Base-by-base conservation (phyloP, 2,888 invertebrate species). In the Hyalella azteca region DNA sequence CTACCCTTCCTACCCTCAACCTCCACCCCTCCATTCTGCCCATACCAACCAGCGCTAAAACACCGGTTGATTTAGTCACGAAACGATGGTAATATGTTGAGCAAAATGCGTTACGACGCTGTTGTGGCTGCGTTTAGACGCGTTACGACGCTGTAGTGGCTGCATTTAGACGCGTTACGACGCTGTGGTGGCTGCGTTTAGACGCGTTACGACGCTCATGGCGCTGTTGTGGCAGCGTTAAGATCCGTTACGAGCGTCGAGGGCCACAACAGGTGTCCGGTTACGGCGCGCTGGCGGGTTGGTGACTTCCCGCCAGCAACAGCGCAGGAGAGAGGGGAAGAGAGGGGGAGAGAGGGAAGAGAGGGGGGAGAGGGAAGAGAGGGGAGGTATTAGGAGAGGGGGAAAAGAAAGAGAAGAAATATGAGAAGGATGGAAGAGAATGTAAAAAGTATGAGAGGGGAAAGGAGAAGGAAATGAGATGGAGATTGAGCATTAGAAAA, bases 1-100 rank as follows among this genome's bases (percentile, higher is more conserved):
- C 11, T 29, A 22, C 54, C 29, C 54, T 22, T 2, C 5, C 3
- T 29, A 26, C 54, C 54, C 54, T 54, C 54, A 22, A 54, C 54
- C 54, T 54, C 26, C 66, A n/a, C 66, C 36, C 66, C 66, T n/a
- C 36, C 66, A 66, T 66, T 36, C 32, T n/a, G 66, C 66, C 66
- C 36, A n/a, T 36, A 66, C 66, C 66, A 19, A 39, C 66, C n/a
- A n/a, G n/a, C n/a, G n/a, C n/a, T n/a, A n/a, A n/a, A n/a, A n/a
- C n/a, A n/a, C n/a, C n/a, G n/a, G n/a, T n/a, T n/a, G n/a, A n/a
- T n/a, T n/a, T n/a, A n/a, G n/a, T n/a, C n/a, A n/a, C n/a, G n/a
- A n/a, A n/a, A n/a, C n/a, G n/a, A n/a, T n/a, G n/a, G n/a, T n/a
- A n/a, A n/a, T n/a, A n/a, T n/a, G n/a, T n/a, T n/a, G n/a, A n/a